Evolutionary conservation across 2,113 vertebrate species (phyloP).

Genomic region (Nestor notabilis): DNA sequence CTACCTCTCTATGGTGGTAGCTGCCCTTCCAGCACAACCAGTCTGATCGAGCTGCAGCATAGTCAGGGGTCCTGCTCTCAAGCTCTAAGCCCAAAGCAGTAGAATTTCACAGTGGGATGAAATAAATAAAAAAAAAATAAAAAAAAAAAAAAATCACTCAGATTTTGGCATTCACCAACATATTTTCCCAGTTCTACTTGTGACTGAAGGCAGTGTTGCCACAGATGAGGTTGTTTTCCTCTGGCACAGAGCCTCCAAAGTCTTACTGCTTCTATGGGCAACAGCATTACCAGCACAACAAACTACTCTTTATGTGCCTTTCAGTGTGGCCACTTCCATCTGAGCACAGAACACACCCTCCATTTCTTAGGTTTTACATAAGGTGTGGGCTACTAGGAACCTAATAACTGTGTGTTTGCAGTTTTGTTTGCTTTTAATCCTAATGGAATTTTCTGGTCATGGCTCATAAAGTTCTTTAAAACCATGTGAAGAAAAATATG

Average conservation of each 20-base stretch:
- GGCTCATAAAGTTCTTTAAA: constrained; percentile 33
- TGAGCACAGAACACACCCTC: not conserved
- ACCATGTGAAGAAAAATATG: not conserved
- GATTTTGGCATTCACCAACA: not conserved
- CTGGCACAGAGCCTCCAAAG: not conserved
- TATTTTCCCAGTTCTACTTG: not conserved
- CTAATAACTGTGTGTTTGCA: not conserved
- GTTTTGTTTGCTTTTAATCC: constrained; percentile 4
- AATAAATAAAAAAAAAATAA: no score
- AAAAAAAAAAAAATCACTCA: not conserved
- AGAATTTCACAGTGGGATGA: not conserved
- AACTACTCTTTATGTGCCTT: not conserved
- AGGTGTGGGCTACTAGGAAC: not conserved
- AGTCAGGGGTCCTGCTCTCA: not conserved
- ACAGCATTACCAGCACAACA: not conserved
- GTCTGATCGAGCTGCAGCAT: not conserved
- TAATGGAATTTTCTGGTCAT: constrained; percentile 17
- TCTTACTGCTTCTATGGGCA: not conserved
- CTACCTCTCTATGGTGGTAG: not conserved
- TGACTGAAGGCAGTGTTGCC: not conserved
- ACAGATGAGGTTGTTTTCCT: not conserved
- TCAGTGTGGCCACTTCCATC: not conserved
- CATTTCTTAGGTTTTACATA: not conserved
- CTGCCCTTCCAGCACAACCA: not conserved
- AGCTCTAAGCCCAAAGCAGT: not conserved